Percentiles rank a stretch among this genome's conserved stretches.
phyloP scores from a whole-genome alignment of 2,888 invertebrate species.

The Nudaria mundana region DNA sequence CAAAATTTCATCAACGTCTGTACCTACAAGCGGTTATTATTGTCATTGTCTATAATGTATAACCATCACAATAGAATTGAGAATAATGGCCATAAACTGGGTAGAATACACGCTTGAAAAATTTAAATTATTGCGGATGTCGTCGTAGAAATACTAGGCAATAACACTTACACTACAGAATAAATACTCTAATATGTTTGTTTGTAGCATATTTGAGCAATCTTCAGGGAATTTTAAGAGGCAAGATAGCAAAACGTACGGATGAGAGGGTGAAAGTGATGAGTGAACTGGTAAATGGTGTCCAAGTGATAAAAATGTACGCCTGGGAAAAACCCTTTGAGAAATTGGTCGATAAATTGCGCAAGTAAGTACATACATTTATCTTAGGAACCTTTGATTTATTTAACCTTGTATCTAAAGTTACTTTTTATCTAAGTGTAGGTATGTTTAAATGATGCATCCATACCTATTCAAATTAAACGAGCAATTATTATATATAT shows the following conservation, averaged over 20 bases:
- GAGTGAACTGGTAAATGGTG: conserved; percentile 90
- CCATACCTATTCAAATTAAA: too few relatives aligned
- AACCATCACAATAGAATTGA: too few relatives aligned
- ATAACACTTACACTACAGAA: conserved; percentile 6
- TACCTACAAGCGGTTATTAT: too few relatives aligned
- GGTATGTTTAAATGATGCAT: neutral
- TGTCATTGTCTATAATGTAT: too few relatives aligned
- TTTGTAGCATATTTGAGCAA: conserved; percentile 70
- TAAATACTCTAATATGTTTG: conserved; percentile 2
- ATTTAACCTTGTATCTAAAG: too few relatives aligned
- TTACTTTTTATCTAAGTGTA: neutral
- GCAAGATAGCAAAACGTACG: conserved; percentile 84
- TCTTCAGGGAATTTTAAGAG: conserved; percentile 69
- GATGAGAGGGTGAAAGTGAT: conserved; percentile 89
- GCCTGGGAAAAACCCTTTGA: conserved; percentile 92
- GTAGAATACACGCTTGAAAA: too few relatives aligned
- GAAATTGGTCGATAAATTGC: conserved; percentile 82
- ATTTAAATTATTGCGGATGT: neutral
- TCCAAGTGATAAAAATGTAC: conserved; percentile 93
- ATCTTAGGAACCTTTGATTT: neutral
- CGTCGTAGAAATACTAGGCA: too few relatives aligned
- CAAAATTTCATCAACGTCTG: too few relatives aligned
- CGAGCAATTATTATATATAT: too few relatives aligned
- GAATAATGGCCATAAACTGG: too few relatives aligned
- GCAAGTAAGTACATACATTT: conserved; percentile 79